Conservation (phyloP, 2,888 invertebrate genomes). For the Oscheius myriophilus region DNA sequence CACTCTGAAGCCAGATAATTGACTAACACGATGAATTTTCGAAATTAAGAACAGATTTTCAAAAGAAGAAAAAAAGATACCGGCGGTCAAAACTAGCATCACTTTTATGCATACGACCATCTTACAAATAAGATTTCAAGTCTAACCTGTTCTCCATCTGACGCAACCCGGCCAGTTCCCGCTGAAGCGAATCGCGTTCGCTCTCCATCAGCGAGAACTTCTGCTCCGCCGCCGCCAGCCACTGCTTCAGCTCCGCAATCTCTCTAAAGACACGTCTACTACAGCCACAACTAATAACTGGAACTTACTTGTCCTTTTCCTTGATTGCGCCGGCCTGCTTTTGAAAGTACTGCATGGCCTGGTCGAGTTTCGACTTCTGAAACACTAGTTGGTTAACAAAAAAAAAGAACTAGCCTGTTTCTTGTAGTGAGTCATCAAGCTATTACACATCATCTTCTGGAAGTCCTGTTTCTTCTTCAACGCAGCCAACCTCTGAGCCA, state of each 20-base stretch:
- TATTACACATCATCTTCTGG: conserved; percentile 20
- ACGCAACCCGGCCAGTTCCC: not conserved
- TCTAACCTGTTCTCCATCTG: conserved; percentile 5
- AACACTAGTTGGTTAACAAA: not conserved
- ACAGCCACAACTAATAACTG: too few species aligned
- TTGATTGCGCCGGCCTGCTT: not conserved
- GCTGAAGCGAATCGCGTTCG: not conserved
- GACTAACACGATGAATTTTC: too few species aligned
- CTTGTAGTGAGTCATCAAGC: not conserved
- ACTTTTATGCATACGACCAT: too few species aligned
- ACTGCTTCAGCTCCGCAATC: conserved; percentile 8
- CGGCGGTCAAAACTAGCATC: too few species aligned
- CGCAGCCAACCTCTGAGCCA: not conserved
- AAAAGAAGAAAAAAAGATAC: too few species aligned
- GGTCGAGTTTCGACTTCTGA: not conserved
- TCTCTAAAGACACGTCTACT: too few species aligned
- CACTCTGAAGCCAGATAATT: too few species aligned
- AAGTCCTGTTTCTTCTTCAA: conserved; percentile 7
- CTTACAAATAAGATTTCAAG: too few species aligned
- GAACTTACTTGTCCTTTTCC: conserved; percentile 10
- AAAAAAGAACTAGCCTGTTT: conserved; percentile 10
- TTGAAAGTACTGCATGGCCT: conserved; percentile 2
- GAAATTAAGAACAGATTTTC: too few species aligned
- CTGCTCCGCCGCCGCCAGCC: not conserved
- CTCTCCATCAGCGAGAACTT: conserved; percentile 2